These are phyloP conservation scores for Bucco capensis DNA, from an alignment of 2,113 vertebrate species.

Conservation along the genomic window DNA sequence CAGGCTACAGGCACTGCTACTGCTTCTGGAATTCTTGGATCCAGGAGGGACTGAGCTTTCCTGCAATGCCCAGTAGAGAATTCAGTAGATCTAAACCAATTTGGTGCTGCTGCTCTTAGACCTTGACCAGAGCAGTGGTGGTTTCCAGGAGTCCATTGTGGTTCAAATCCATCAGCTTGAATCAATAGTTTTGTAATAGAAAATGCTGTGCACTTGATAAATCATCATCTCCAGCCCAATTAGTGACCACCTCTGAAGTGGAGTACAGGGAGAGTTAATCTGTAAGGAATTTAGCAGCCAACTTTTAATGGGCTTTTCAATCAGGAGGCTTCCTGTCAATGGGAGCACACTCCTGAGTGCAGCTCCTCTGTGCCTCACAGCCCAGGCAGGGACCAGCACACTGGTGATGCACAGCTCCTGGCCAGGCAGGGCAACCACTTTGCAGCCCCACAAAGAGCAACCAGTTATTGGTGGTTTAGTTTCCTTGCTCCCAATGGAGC, in stretches of 20 bases:
- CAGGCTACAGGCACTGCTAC: background rate
- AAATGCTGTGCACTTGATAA: conserved; percentile 71
- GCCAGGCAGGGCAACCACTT: background rate
- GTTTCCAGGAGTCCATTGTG: conserved; percentile 54
- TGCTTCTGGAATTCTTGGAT: background rate
- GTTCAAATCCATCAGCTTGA: conserved; percentile 70
- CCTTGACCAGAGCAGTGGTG: conserved; percentile 26
- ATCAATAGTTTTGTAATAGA: conserved; percentile 79
- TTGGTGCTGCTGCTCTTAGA: background rate
- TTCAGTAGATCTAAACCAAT: conserved; percentile 10
- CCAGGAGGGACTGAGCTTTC: background rate
- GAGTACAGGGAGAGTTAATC: conserved; percentile 63
- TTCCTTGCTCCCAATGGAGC: background rate
- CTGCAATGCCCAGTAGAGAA: background rate
- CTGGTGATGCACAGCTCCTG: background rate
- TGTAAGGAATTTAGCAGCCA: conserved; percentile 29
- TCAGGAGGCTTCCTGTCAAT: conserved; percentile 62
- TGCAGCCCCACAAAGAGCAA: background rate
- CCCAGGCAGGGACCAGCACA: background rate
- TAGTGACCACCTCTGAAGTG: conserved; percentile 71
- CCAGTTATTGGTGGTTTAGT: accelerated
- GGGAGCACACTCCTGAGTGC: background rate
- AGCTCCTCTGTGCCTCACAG: background rate
- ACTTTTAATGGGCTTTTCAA: conserved; percentile 77
- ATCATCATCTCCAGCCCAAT: conserved; percentile 76